Percentiles rank a stretch among this genome's conserved stretches.
phyloP scores from a whole-genome alignment of 2,797 vertebrate species.

The Bucorvus abyssinicus region DNA sequence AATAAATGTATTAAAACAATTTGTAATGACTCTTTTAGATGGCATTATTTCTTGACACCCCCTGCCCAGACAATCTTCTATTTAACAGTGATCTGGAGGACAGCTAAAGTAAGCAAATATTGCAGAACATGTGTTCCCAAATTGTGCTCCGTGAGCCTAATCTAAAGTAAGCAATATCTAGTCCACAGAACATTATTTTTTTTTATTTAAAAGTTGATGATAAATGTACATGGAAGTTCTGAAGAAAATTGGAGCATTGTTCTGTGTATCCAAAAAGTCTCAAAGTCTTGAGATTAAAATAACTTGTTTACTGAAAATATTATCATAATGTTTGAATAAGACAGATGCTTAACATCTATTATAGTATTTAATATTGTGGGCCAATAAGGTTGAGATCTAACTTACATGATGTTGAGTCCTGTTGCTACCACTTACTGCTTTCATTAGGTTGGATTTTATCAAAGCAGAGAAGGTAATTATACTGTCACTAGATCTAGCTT shows the following conservation, averaged over 20 bases:
- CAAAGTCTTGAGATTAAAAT: neutral
- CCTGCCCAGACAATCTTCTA: neutral
- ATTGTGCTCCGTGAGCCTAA: neutral
- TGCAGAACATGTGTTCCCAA: neutral
- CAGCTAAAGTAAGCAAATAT: neutral
- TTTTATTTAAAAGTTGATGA: neutral
- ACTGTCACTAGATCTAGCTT: neutral
- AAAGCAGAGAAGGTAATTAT: neutral
- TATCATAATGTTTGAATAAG: neutral
- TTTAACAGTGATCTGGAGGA: neutral
- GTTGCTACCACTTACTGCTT: neutral
- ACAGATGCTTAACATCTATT: neutral
- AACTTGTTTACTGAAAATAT: neutral
- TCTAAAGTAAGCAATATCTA: neutral
- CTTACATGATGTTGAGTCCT: neutral
- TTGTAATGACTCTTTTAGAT: neutral
- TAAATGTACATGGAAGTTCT: neutral
- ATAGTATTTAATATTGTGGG: neutral
- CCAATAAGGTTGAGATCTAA: neutral
- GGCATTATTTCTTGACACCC: neutral
- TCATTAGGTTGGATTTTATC: neutral
- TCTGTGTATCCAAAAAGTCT: neutral
- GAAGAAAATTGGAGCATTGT: neutral
- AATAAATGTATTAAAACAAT: neutral
- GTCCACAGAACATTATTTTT: neutral